Conservation (phyloP, 2,888 invertebrate species). For the Hedychridium roseum region DNA sequence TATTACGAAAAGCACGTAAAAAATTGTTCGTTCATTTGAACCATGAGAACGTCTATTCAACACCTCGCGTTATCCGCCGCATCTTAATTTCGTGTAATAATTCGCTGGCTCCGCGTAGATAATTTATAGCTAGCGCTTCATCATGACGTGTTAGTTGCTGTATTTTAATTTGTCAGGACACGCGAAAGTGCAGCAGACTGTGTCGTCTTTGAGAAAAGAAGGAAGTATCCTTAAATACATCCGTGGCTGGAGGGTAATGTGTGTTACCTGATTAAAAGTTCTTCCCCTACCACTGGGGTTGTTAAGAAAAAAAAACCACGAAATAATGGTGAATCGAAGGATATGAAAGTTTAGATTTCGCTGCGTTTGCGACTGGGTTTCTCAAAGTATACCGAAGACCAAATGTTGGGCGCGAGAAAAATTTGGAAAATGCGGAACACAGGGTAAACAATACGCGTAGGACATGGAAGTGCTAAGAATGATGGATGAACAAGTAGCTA, state of each 20-base stretch:
- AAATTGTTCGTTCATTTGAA: no score
- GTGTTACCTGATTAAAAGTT: no score
- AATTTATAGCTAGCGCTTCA: constrained; percentile 38
- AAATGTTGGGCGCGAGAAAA: no score
- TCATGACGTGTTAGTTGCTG: constrained; percentile 24
- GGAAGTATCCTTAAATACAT: constrained; percentile 17
- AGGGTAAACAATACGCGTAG: no score
- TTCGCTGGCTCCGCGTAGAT: constrained; percentile 21
- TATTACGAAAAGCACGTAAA: constrained; percentile 2
- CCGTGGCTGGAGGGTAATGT: constrained; percentile 29
- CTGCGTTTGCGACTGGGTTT: no score
- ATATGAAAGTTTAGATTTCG: no score
- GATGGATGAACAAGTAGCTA: constrained; percentile 62
- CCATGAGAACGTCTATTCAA: no score
- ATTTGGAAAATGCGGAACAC: no score
- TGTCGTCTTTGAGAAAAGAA: constrained; percentile 23
- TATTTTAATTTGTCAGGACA: constrained; percentile 29
- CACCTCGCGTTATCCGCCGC: constrained; percentile 4
- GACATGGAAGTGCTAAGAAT: constrained; percentile 53
- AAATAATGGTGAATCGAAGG: constrained; percentile 31
- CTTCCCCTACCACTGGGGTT: no score
- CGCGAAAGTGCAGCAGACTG: constrained; percentile 28
- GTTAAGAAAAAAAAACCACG: no score
- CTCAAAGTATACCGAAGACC: no score
- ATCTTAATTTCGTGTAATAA: constrained; percentile 6